These are phyloP conservation scores for Scelioninae gen. 2 DNA, from an alignment of 2,888 invertebrate genomes.

Conservation along the genomic window DNA sequence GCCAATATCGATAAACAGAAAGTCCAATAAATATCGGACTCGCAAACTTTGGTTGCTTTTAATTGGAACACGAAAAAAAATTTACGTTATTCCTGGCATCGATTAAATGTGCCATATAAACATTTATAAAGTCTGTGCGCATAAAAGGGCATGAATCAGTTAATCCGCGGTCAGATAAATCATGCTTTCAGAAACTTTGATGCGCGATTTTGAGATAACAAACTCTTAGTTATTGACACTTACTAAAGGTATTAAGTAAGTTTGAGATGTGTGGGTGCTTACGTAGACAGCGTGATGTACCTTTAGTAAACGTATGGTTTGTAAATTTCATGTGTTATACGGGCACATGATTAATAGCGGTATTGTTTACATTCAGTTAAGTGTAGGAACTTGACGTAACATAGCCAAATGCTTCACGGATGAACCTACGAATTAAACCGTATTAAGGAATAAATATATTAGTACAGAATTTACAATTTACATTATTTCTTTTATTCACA, in stretches of 20 bases:
- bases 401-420: conserved; percentile 1
- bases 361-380: conserved; percentile 3
- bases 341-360: conserved; percentile 17
- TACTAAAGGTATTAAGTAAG: conserved; percentile 5
- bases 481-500: too few species aligned
- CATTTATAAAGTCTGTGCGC: not conserved
- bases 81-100: too few species aligned
- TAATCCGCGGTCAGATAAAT: conserved; percentile 15
- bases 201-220: conserved; percentile 29
- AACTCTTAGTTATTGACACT: conserved; percentile 30
- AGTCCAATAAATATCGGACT: not conserved
- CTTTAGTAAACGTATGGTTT: conserved; percentile 28
- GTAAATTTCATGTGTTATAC: conserved; percentile 27
- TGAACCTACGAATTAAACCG: not conserved
- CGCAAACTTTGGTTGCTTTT: too few species aligned
- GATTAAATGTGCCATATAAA: too few species aligned
- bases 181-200: conserved; percentile 31
- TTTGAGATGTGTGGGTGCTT: conserved; percentile 8
- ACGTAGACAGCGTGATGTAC: too few species aligned
- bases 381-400: conserved; percentile 18
- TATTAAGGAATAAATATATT: not conserved
- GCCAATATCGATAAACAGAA: not conserved
- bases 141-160: conserved; percentile 24
- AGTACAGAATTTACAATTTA: too few species aligned
- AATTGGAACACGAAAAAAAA: not conserved